Conservation (phyloP, 2,888 invertebrate genomes). For the Orchestes rusci region DNA sequence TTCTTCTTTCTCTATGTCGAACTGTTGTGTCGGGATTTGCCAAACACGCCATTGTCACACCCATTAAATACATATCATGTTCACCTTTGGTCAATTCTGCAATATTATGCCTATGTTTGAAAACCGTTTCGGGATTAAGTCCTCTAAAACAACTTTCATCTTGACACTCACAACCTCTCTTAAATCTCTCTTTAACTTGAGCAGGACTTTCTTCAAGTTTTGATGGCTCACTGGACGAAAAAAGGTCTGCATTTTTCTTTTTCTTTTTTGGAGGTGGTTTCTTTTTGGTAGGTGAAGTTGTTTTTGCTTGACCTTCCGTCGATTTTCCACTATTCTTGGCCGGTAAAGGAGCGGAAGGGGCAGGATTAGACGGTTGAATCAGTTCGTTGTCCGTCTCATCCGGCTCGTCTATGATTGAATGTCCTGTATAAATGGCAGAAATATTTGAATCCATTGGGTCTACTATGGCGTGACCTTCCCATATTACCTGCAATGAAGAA, state of each 20-base stretch:
- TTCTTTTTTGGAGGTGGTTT: constrained; percentile 37
- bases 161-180: constrained; percentile 68
- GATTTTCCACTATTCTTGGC: too few relatives aligned
- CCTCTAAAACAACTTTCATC: constrained; percentile 68
- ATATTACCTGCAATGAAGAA: constrained; percentile 52
- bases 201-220: constrained; percentile 63
- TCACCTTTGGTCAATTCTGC: constrained; percentile 74
- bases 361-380: too few relatives aligned
- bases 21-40: constrained; percentile 67
- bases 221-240: constrained; percentile 49
- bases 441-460: constrained; percentile 44
- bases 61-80: constrained; percentile 80
- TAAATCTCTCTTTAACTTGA: constrained; percentile 62
- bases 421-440: constrained; percentile 37
- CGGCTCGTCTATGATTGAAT: constrained; percentile 24
- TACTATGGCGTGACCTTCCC: constrained; percentile 61
- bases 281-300: background rate
- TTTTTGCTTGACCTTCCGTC: constrained; percentile 16
- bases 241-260: background rate
- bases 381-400: too few relatives aligned
- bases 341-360: too few relatives aligned
- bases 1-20: constrained; percentile 63
- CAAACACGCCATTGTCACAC: constrained; percentile 74
- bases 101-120: constrained; percentile 68
- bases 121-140: constrained; percentile 68